These are phyloP conservation scores for Apocheima hispidaria DNA, from an alignment of 2,888 invertebrate species.

Conservation along the genomic window DNA sequence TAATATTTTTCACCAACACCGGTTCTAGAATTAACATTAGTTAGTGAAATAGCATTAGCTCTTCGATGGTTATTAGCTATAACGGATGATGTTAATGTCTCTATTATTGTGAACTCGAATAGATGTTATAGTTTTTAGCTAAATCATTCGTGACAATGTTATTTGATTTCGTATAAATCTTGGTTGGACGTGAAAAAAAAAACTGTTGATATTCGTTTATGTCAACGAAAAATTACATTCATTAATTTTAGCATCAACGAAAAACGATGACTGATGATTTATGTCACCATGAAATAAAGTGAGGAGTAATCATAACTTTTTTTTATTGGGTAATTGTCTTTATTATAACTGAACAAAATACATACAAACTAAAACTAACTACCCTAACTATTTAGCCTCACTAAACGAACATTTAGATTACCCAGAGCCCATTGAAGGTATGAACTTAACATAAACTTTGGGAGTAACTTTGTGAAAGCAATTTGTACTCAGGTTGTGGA, in stretches of 20 bases:
- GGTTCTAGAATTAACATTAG: conserved; percentile 41
- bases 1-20: conserved; percentile 43
- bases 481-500: conserved; percentile 1
- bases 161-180: conserved; percentile 38
- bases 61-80: conserved; percentile 33
- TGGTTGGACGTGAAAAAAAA: conserved; percentile 29
- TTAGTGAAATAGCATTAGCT: conserved; percentile 43
- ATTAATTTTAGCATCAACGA: neutral
- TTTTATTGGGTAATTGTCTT: too few relatives aligned
- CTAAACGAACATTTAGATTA: too few relatives aligned
- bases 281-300: too few relatives aligned
- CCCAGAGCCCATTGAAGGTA: too few relatives aligned
- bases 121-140: conserved; percentile 32
- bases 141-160: conserved; percentile 41
- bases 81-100: conserved; percentile 44
- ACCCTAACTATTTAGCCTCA: too few relatives aligned
- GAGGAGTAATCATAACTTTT: too few relatives aligned
- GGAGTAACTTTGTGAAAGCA: neutral
- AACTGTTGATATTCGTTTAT: neutral
- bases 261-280: too few relatives aligned
- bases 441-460: too few relatives aligned
- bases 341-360: too few relatives aligned
- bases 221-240: neutral
- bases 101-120: conserved; percentile 36
- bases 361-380: too few relatives aligned